Base-by-base conservation (phyloP, 2,888 invertebrate species). In the Oxystoma pomonae region DNA sequence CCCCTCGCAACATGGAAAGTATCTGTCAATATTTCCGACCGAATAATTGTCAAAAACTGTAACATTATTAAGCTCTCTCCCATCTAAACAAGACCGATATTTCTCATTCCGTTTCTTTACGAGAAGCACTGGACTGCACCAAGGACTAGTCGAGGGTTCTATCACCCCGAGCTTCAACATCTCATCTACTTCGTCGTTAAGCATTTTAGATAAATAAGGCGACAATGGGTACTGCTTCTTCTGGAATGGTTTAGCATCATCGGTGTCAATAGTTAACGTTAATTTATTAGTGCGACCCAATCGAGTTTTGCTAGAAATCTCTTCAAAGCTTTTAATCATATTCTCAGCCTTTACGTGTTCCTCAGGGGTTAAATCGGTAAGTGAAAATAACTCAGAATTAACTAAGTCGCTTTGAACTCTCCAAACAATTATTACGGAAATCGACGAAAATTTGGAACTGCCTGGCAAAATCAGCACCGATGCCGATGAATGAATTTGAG, bases 381-480 rank as follows among this genome's bases (percentile, higher is more conserved):
- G 16, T 12, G 50, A 50, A 16, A 9, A 12, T 16, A 50, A 12
- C 9, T 50, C 50, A 50, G 50, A 50, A 50, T 50, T 16, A 12
- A 50, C 16, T 12, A 12, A 50, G 16, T 50, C 50, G 16, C 50
- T 50, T 50, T 50, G 50, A 12, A 50, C 16, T 12, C 16, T 9
- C 50, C 50, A 50, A 12, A 16, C n/a, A 50, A 50, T 50, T 50
- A 50, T 50, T 50, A 12, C 16, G 9, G 16, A 50, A 50, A 50
- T 57, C 21, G 5, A 57, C 57, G 9, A 12, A 16, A n/a, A n/a
- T n/a, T n/a, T n/a, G n/a, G n/a, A n/a, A n/a, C n/a, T n/a, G n/a
- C 21, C 21, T 59, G 7, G 49, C 49, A 18, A 59, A 59, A 12
- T 59, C 52, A 16, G n/a, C 12, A 16, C 59, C 59, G 19, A 59